A percentile compares a stretch with the other conserved stretches of the same genome.
Conservation (phyloP, 2,888 invertebrate genomes). For the Seira ritae region DNA sequence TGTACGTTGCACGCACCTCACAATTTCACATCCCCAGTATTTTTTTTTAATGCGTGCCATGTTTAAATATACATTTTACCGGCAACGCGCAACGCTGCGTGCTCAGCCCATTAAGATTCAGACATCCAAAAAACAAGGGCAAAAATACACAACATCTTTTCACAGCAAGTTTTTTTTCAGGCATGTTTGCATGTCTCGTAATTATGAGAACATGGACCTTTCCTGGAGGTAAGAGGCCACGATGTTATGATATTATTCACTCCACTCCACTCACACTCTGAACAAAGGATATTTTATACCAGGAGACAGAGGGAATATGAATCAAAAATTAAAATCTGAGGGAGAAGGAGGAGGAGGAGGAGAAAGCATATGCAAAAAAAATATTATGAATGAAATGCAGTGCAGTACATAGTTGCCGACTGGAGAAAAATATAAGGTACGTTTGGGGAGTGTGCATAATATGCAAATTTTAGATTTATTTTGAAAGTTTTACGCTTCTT, state of each 20-base stretch:
- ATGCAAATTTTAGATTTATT: constrained; percentile 23
- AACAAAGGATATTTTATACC: neutral
- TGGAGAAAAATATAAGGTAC: neutral
- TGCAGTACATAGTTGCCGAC: neutral
- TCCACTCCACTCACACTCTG: neutral
- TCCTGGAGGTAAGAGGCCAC: neutral
- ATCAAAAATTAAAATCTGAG: constrained; percentile 7
- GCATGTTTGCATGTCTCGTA: neutral
- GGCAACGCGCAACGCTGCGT: neutral
- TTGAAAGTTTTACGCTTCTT: constrained; percentile 9
- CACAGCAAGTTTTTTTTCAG: neutral
- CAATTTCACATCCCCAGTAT: too few species aligned
- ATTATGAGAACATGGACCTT: neutral
- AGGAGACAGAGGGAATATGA: neutral
- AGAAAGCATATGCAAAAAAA: neutral
- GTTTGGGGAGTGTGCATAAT: constrained; percentile 14
- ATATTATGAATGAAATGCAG: constrained; percentile 8
- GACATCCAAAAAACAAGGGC: neutral
- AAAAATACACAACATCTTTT: too few species aligned
- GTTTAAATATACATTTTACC: neutral
- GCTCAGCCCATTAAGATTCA: neutral
- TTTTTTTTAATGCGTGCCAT: neutral
- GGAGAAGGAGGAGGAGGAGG: neutral
- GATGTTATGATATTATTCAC: constrained; percentile 6
- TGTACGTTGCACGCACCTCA: neutral